A percentile compares a stretch with the other conserved stretches of the same genome.
Evolutionary conservation across 2,113 vertebrate species (phyloP).

Genomic region (Pangasianodon hypophthalmus): DNA sequence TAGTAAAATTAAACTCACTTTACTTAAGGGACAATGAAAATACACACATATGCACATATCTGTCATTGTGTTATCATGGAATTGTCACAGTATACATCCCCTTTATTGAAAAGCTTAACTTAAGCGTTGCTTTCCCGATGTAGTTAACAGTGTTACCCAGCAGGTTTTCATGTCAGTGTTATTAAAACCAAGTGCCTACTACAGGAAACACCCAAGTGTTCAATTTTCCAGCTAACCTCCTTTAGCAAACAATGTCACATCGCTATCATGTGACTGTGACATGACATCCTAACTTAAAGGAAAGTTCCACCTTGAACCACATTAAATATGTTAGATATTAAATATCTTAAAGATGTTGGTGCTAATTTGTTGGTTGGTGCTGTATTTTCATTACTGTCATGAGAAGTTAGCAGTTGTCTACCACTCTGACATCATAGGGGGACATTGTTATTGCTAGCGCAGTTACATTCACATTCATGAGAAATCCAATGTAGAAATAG

Average conservation of each 20-base stretch:
- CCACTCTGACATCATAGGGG: background rate
- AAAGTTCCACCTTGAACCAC: background rate
- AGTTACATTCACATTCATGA: background rate
- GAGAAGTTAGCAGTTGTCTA: background rate
- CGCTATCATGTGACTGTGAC: background rate
- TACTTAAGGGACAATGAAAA: background rate
- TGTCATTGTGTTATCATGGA: background rate
- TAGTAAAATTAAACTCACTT: background rate
- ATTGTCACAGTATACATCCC: too few relatives aligned
- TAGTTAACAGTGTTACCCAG: background rate
- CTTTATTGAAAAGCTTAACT: background rate
- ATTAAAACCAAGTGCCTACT: slow-evolving; percentile 10
- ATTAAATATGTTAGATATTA: background rate
- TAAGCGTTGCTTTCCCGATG: background rate
- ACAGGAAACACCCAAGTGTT: slow-evolving; percentile 4
- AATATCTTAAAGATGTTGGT: background rate
- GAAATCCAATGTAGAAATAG: background rate
- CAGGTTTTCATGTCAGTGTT: background rate
- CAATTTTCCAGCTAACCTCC: background rate
- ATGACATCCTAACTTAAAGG: background rate
- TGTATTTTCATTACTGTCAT: background rate
- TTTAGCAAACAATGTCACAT: background rate
- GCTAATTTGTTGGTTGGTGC: background rate
- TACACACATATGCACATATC: background rate
- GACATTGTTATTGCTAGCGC: background rate